Conservation (phyloP, 2,797 vertebrate genomes). For the Natrix natrix region DNA sequence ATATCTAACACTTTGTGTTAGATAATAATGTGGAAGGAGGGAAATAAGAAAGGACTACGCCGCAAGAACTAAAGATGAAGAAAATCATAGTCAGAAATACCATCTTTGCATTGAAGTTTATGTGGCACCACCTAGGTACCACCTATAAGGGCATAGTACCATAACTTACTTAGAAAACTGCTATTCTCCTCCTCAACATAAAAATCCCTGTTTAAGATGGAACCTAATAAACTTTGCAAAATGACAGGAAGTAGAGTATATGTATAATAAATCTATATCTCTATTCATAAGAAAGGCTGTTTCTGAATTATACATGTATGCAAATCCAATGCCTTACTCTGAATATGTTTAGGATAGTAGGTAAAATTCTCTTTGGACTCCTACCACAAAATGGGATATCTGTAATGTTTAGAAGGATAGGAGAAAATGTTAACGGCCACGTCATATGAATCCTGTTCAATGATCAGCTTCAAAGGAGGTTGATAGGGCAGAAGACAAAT, state of each 20-base stretch:
- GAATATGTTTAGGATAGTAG: background rate
- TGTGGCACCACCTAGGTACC: constrained; percentile 13
- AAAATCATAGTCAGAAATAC: constrained; percentile 59
- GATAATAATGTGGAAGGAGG: constrained; percentile 25
- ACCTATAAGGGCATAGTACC: constrained; percentile 35
- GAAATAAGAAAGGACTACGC: constrained; percentile 54
- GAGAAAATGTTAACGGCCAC: background rate
- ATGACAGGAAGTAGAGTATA: constrained; percentile 32
- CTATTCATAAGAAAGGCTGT: constrained; percentile 7
- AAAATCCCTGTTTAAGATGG: constrained; percentile 31
- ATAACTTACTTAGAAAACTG: constrained; percentile 34
- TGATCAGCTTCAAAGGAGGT: background rate
- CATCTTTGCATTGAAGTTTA: constrained; percentile 43
- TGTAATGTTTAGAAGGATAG: background rate
- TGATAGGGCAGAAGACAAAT: background rate
- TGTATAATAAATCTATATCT: constrained; percentile 20
- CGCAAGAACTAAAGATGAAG: constrained; percentile 51
- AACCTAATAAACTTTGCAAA: constrained; percentile 31
- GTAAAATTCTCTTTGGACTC: background rate
- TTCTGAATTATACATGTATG: constrained; percentile 9
- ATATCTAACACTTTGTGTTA: no score
- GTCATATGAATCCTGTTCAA: background rate
- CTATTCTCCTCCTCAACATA: constrained; percentile 15
- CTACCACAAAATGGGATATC: background rate
- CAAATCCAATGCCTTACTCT: background rate